Evolutionary conservation across 92 coral and sea anemone species (phyloP), one percentile per base, ranked within the genome.

Genomic region (Parazoanthus swiftii): DNA sequence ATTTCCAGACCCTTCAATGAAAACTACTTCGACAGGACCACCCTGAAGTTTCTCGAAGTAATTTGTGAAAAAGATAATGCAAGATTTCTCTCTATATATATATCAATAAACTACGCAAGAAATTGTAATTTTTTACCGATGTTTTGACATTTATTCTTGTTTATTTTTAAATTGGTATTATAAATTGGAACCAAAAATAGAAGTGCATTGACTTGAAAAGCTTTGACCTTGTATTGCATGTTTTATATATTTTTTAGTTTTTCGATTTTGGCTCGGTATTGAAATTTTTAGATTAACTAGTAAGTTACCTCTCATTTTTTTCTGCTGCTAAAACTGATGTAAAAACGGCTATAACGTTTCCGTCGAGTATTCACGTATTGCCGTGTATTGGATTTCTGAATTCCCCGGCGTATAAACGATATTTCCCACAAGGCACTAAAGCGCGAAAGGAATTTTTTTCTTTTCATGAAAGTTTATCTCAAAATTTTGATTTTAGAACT

Each of bases 131-230:
- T 37, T 39, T 38, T 39, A 23, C 13, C 51, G 1, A 75, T 75
- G 33, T 75, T 74, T 74, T 37, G 78, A 74, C 37, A 44, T 83
- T 26, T 84, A 35, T 42, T 84, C 68, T 16, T 44, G 77, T 82
- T 59, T 84, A 74, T 71, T 68, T 44, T 26, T 71, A 26, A 25
- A 13, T 6, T 46, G 51, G 4, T 54, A 54, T 35, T 67, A 11
- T 42, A 71, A 16, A 46, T 71, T 8, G 29, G 44, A 44, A 84
- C 79, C 68, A 84, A 84, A 84, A 84, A 70, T 84, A 71, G 79
- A 70, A 68, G 56, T 42, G 44, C 16, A 3, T 35, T 56, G 35
- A 50, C 54, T 26, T 29, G 65, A 26, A 35, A 15, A 36, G 39
- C 39, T 9, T 68, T 68, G 37, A 10, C 20, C 59, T 54, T 1